Base-by-base conservation (phyloP, 2,888 invertebrate genomes). In the Hedychridium roseum region DNA sequence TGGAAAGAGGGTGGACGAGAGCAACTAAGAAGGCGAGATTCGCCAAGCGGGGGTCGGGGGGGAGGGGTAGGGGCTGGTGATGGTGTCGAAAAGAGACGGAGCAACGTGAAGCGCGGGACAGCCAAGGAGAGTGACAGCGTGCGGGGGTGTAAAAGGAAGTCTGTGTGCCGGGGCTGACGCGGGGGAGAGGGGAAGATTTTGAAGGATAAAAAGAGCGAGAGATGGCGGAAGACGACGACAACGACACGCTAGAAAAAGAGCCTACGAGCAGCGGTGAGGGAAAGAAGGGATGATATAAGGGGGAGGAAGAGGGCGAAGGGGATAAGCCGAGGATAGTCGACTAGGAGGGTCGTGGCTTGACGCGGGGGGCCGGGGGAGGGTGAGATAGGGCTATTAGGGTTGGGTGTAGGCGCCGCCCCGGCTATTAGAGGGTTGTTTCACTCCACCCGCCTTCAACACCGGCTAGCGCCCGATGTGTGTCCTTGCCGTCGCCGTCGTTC, bases 381-480 rank as follows among this genome's bases (percentile, higher is more conserved):
- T 66, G 73, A 76, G 72, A 75, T 76, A 76, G 76, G 74, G 74
- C 78, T 76, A 77, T 77, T 75, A 77, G 77, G 74, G 74, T 68
- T 74, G 76, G 74, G 68, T 72, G 66, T 71, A 76, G 76, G 78
- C 78, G 74, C 76, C 78, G 78, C 78, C 78, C 78, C 71, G 70
- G 71, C 78, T 78, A 78, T 78, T 78, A 74, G 78, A 76, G 77
- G 76, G 76, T 75, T 76, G 78, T 77, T 77, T 74, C 70, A 69
- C 66, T 66, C 70, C 62, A 44, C 60, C 66, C 58, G 52, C 56
- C 48, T 45, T 47, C 43, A 49, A 45, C 23, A 17, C 35, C 41
- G 50, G 43, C 40, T 50, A 49, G 38, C 23, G 14, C 38, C 18
- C 35, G 28, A 20, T 31, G 32, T 41, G 45, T 42, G 54, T 52